These are phyloP conservation scores for Amblyraja radiata DNA, from an alignment of 2,797 vertebrate species.

Conservation along the genomic window DNA sequence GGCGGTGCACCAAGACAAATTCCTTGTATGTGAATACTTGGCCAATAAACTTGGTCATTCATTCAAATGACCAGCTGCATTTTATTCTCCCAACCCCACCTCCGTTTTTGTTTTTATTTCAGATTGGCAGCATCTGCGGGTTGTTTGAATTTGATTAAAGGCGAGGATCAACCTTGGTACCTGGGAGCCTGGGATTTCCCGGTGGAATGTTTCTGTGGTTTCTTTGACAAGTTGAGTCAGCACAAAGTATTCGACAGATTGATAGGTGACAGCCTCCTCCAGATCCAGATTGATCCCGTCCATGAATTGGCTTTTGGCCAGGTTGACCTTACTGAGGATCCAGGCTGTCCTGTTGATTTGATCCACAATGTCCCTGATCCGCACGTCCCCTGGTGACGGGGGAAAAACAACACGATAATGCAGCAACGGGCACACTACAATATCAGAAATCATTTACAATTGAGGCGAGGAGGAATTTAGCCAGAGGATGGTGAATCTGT, in stretches of 20 bases:
- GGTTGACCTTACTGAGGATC: slow-evolving; percentile 69
- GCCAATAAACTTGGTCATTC: no score
- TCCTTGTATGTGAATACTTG: no score
- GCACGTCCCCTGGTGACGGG: slow-evolving; percentile 68
- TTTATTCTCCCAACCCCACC: no score
- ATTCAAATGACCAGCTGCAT: no score
- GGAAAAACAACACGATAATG: not conserved
- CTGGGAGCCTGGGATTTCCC: slow-evolving; percentile 85
- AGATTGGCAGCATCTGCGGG: no score
- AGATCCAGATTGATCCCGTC: slow-evolving; percentile 95
- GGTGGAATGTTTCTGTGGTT: slow-evolving; percentile 78
- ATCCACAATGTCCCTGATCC: slow-evolving; percentile 67
- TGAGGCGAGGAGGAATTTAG: no score
- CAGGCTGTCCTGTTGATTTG: slow-evolving; percentile 69
- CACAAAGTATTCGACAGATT: slow-evolving; percentile 71
- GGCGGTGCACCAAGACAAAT: no score
- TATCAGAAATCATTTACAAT: not conserved
- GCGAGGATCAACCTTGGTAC: slow-evolving; percentile 51
- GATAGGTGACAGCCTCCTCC: slow-evolving; percentile 71
- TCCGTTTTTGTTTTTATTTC: no score
- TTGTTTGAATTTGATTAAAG: no score
- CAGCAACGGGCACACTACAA: not conserved
- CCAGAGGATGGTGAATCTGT: no score
- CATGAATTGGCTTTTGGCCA: slow-evolving; percentile 83
- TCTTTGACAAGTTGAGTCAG: slow-evolving; percentile 82